Percentiles rank a stretch among this genome's conserved stretches.
Conservation (phyloP, 2,888 invertebrate species). For the Epicampocera succincta region DNA sequence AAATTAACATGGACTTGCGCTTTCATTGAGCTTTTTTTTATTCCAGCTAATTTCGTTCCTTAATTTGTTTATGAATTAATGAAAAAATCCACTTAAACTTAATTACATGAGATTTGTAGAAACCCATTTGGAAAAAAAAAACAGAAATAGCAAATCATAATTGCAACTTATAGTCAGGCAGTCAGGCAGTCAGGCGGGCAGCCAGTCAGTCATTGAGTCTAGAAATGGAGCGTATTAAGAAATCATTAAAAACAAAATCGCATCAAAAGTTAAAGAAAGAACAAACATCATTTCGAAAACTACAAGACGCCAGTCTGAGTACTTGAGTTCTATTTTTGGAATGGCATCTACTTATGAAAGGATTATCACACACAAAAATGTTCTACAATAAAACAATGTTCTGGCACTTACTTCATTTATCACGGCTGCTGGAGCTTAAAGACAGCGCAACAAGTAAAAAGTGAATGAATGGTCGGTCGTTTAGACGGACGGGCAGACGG, state of each 20-base stretch:
- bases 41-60: no score
- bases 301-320: conserved; percentile 67
- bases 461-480: not conserved
- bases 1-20: no score
- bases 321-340: conserved; percentile 65
- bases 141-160: not conserved
- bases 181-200: no score
- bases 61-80: no score
- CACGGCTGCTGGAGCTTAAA: conserved; percentile 33
- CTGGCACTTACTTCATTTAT: conserved; percentile 29
- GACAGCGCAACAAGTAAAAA: conserved; percentile 21
- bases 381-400: conserved; percentile 22
- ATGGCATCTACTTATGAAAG: conserved; percentile 62
- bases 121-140: not conserved
- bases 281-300: conserved; percentile 15
- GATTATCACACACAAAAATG: conserved; percentile 54
- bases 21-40: no score
- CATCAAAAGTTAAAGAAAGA: conserved; percentile 25
- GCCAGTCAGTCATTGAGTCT: conserved; percentile 10
- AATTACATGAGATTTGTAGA: not conserved
- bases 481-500: not conserved
- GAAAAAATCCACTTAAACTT: conserved; percentile 14
- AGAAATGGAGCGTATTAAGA: conserved; percentile 65
- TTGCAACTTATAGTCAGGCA: not conserved
- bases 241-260: conserved; percentile 55